Evolutionary conservation across 2,797 vertebrate species (phyloP).

Genomic region (Muscicapa striata): DNA sequence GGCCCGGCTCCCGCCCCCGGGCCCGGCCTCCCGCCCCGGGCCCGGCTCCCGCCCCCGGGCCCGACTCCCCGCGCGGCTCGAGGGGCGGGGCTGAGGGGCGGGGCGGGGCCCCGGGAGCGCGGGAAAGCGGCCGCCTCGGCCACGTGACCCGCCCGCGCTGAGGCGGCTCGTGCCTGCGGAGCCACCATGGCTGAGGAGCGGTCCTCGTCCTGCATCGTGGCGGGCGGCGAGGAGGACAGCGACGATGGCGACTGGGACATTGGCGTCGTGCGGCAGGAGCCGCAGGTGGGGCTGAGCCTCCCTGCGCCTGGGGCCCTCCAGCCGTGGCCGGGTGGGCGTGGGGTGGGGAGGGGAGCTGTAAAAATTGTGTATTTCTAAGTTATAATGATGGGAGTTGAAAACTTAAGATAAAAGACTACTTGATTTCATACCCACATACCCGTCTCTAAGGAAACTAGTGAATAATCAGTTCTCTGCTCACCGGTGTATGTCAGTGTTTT

Average conservation of each 20-base stretch:
- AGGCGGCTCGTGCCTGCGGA: fast-evolving
- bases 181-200: fast-evolving
- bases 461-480: not conserved
- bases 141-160: not conserved
- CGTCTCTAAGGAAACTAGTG: not conserved
- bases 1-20: too few species aligned
- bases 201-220: not conserved
- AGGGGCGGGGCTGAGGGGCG: too few species aligned
- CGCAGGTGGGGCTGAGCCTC: not conserved
- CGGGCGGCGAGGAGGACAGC: not conserved
- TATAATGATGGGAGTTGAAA: not conserved
- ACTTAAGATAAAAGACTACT: fast-evolving
- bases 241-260: conserved; percentile 6
- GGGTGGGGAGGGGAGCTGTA: not conserved
- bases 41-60: too few species aligned
- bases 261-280: not conserved
- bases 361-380: not conserved
- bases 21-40: too few species aligned
- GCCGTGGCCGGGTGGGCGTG: not conserved
- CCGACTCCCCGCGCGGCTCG: too few species aligned
- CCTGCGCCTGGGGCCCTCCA: too few species aligned
- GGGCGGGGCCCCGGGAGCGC: not conserved
- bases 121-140: not conserved
- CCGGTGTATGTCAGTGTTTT: not conserved
- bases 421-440: not conserved